Evolutionary conservation across 2,888 invertebrate species (phyloP).

Genomic region (Torymus auratus): DNA sequence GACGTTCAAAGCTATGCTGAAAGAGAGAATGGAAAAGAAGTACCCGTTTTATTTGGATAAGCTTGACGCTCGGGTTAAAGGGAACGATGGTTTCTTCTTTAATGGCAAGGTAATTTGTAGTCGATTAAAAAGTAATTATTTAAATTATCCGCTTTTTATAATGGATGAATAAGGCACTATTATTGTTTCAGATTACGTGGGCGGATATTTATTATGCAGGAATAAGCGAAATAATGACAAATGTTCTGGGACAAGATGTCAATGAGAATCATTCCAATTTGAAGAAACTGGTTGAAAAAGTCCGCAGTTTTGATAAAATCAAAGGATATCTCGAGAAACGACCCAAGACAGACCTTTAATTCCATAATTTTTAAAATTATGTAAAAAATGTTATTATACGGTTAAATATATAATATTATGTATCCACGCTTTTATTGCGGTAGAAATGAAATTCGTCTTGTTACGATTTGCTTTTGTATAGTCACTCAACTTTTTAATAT

Average conservation of each 20-base stretch:
- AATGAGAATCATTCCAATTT: slow-evolving; percentile 76
- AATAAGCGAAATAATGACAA: slow-evolving; percentile 71
- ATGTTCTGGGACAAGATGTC: slow-evolving; percentile 66
- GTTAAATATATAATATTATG: too few species aligned
- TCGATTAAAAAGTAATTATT: not conserved
- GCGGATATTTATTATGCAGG: slow-evolving; percentile 76
- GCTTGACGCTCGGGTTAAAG: slow-evolving; percentile 67
- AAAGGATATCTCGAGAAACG: slow-evolving; percentile 75
- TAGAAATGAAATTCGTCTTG: too few species aligned
- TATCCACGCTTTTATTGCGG: too few species aligned
- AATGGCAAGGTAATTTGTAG: slow-evolving; percentile 67
- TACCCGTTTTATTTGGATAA: slow-evolving; percentile 65
- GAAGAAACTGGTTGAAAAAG: slow-evolving; percentile 74
- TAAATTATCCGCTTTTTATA: not conserved
- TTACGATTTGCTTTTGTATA: too few species aligned
- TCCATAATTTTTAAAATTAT: slow-evolving; percentile 1
- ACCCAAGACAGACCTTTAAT: slow-evolving; percentile 61
- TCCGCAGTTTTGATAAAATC: slow-evolving; percentile 74
- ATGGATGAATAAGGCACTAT: not conserved
- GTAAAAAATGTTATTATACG: too few species aligned
- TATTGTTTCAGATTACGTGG: slow-evolving; percentile 76
- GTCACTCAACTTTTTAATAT: too few species aligned
- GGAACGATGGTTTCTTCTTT: slow-evolving; percentile 70
- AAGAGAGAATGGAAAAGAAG: slow-evolving; percentile 65
- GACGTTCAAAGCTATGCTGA: slow-evolving; percentile 64